Evolutionary conservation across 2,888 invertebrate species (phyloP).

Genomic region (Perizoma flavofasciatum): DNA sequence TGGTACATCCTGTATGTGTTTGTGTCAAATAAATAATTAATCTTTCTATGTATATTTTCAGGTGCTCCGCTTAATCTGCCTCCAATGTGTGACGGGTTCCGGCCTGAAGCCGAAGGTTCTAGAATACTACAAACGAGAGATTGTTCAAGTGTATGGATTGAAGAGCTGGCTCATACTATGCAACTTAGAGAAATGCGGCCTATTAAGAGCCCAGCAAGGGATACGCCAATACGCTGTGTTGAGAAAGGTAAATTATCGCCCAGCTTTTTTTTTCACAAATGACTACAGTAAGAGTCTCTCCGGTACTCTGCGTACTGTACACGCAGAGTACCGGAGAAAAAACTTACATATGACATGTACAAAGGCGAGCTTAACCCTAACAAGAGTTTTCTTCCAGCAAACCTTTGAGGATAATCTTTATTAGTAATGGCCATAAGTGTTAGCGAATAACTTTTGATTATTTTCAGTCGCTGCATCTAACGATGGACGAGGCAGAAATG

Average conservation of each 20-base stretch:
- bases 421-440: too few species aligned
- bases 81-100: constrained; percentile 96
- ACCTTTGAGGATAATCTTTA: too few species aligned
- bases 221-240: constrained; percentile 89
- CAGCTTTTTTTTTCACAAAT: too few species aligned
- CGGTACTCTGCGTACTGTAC: too few species aligned
- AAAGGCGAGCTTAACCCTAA: too few species aligned
- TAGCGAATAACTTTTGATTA: not conserved
- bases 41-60: constrained; percentile 28
- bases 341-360: too few species aligned
- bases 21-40: too few species aligned
- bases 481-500: constrained; percentile 94
- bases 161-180: constrained; percentile 91
- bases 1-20: too few species aligned
- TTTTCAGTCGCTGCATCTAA: constrained; percentile 88
- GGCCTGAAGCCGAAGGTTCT: constrained; percentile 96
- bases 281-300: too few species aligned
- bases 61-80: constrained; percentile 94
- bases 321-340: too few species aligned
- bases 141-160: constrained; percentile 92
- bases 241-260: constrained; percentile 86
- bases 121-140: constrained; percentile 85
- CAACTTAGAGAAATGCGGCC: constrained; percentile 94
- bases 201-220: constrained; percentile 90
- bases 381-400: too few species aligned